Conservation (phyloP, 2,888 invertebrate genomes). For the Hypsopygia costalis region DNA sequence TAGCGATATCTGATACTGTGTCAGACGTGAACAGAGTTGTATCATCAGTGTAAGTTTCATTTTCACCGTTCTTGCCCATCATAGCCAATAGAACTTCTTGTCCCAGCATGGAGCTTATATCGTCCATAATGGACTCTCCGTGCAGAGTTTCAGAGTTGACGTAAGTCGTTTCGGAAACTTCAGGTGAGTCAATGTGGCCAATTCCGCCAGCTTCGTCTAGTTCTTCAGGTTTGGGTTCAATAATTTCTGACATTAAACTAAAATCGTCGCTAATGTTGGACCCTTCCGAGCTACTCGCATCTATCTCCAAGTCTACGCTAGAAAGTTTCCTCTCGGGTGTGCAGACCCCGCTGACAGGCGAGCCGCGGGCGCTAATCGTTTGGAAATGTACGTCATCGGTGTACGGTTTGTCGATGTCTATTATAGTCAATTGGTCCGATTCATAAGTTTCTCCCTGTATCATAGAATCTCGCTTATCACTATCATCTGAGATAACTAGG, state of each 20-base stretch:
- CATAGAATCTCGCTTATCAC: conserved; percentile 64
- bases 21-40: conserved; percentile 84
- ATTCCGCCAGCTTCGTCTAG: conserved; percentile 79
- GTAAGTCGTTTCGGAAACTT: conserved; percentile 86
- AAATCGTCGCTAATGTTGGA: conserved; percentile 85
- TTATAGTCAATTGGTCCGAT: conserved; percentile 84
- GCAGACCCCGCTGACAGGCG: conserved; percentile 59
- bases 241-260: conserved; percentile 85
- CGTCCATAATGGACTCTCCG: conserved; percentile 89
- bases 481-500: conserved; percentile 70
- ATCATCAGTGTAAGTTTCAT: conserved; percentile 86
- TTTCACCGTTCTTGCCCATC: conserved; percentile 81
- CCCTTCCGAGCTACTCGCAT: conserved; percentile 82
- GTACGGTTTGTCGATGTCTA: conserved; percentile 81
- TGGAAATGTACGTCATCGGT: conserved; percentile 67
- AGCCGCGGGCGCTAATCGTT: conserved; percentile 49
- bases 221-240: conserved; percentile 74
- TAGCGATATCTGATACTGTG: conserved; percentile 70
- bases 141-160: conserved; percentile 86
- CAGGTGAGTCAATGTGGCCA: conserved; percentile 91
- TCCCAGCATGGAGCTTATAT: conserved; percentile 87
- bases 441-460: conserved; percentile 77
- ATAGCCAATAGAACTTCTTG: conserved; percentile 85
- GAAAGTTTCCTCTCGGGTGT: conserved; percentile 66
- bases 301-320: conserved; percentile 70